Percentiles rank a stretch among this genome's conserved stretches.
These are phyloP conservation scores for Acanthococcus lagerstroemiae DNA, from an alignment of 2,888 invertebrate species.

Conservation along the genomic window DNA sequence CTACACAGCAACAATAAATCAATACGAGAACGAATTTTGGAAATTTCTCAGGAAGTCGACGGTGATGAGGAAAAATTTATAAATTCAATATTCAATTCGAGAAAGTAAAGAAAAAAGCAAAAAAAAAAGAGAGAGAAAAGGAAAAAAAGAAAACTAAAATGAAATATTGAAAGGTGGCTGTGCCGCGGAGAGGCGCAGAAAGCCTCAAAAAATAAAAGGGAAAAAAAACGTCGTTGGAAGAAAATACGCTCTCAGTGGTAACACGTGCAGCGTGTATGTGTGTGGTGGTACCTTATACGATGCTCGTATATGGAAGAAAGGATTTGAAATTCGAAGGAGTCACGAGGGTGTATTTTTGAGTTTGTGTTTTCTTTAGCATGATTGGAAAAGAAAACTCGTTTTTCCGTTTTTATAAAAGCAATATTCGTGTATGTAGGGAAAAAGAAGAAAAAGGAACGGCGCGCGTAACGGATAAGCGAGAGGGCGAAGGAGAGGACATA, in stretches of 20 bases:
- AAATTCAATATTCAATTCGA: not conserved
- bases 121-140: not conserved
- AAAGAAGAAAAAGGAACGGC: not conserved
- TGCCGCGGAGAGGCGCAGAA: not conserved
- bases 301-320: constrained; percentile 21
- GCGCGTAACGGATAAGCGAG: not conserved
- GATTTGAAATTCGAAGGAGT: constrained; percentile 24
- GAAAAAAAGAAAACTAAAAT: not conserved
- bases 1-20: too few species aligned
- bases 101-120: not conserved
- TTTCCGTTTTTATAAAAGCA: constrained; percentile 21
- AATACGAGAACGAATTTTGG: not conserved
- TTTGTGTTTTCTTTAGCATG: constrained; percentile 28
- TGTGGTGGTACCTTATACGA: too few species aligned
- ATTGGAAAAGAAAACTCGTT: constrained; percentile 28
- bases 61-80: not conserved
- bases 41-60: not conserved
- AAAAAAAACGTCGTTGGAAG: constrained; percentile 1
- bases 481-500: constrained; percentile 5
- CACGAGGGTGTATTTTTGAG: constrained; percentile 27
- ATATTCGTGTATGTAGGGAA: constrained; percentile 18
- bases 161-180: not conserved
- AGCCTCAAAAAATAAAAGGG: not conserved
- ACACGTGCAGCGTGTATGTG: constrained; percentile 28
- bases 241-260: constrained; percentile 23